A percentile compares a stretch with the other conserved stretches of the same genome.
Conservation (phyloP, 1,140 invertebrate species). For the Rhagoletis zephyria region DNA sequence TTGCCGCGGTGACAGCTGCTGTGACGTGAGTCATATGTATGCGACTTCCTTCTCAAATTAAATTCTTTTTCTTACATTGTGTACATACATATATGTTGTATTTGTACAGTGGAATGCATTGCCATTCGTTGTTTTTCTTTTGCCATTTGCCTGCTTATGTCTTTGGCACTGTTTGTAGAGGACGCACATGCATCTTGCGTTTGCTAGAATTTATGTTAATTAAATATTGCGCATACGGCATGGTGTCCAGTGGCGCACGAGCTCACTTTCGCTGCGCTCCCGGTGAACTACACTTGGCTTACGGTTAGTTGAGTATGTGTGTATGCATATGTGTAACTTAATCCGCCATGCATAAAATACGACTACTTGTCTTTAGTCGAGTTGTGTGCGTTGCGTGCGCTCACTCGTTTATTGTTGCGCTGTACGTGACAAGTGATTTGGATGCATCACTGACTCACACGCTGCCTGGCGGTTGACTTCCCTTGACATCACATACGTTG, state of each 20-base stretch:
- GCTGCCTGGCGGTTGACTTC: not conserved
- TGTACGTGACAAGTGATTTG: constrained; percentile 29
- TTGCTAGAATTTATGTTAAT: constrained; percentile 23
- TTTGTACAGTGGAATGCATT: not conserved
- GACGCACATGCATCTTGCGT: not conserved
- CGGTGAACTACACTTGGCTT: too few relatives aligned
- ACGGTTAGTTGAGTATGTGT: not conserved
- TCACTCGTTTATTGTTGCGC: not conserved
- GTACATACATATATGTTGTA: too few relatives aligned
- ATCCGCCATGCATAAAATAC: not conserved
- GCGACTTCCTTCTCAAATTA: not conserved
- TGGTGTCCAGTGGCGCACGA: not conserved
- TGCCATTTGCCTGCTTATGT: not conserved
- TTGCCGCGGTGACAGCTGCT: too few relatives aligned
- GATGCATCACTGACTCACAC: not conserved
- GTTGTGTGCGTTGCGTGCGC: not conserved
- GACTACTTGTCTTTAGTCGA: not conserved
- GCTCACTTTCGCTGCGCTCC: too few relatives aligned
- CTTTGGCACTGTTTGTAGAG: not conserved
- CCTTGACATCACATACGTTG: not conserved
- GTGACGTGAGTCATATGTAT: too few relatives aligned
- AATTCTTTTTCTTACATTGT: not conserved
- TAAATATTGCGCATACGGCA: constrained; percentile 41
- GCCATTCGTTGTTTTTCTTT: not conserved
- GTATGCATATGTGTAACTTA: not conserved